phyloP scores from a whole-genome alignment of 2,113 vertebrate species.

The Polyodon spathula region DNA sequence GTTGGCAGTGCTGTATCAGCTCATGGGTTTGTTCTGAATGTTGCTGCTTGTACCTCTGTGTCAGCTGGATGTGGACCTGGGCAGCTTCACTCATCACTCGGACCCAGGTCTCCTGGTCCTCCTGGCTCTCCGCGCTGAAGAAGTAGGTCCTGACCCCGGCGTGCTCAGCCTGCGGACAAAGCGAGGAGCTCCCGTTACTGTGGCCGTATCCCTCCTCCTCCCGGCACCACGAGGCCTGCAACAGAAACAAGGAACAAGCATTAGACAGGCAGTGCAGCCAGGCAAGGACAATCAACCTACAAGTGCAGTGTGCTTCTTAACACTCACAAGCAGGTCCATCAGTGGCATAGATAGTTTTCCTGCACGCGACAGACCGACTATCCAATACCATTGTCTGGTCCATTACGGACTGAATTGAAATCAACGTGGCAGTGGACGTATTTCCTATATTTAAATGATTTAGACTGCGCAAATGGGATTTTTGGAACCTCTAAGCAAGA shows the following conservation, averaged over 20 bases:
- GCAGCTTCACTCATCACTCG: slow-evolving; percentile 80
- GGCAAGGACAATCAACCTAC: not conserved
- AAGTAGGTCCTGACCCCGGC: slow-evolving; percentile 85
- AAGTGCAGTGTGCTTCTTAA: too few species aligned
- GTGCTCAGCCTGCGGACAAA: slow-evolving; percentile 87
- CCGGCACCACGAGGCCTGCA: slow-evolving; percentile 66
- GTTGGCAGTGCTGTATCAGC: not conserved
- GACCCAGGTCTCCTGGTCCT: slow-evolving; percentile 85
- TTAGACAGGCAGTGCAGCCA: slow-evolving; percentile 6
- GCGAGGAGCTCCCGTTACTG: slow-evolving; percentile 56
- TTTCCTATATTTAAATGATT: too few species aligned
- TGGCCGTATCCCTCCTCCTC: slow-evolving; percentile 40
- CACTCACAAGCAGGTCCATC: too few species aligned
- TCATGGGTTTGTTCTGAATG: not conserved
- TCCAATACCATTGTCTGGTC: too few species aligned
- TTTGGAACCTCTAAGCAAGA: too few species aligned
- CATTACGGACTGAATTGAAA: too few species aligned
- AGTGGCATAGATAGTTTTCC: too few species aligned
- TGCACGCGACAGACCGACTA: too few species aligned
- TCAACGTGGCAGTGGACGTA: too few species aligned
- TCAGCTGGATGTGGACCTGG: slow-evolving; percentile 58
- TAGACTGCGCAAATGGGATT: too few species aligned
- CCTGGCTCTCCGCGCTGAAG: slow-evolving; percentile 80
- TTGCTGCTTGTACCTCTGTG: slow-evolving; percentile 52
- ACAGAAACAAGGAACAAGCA: slow-evolving; percentile 15